Conservation (phyloP, 23 tunicate genomes). For the Botrylloides violaceus region DNA sequence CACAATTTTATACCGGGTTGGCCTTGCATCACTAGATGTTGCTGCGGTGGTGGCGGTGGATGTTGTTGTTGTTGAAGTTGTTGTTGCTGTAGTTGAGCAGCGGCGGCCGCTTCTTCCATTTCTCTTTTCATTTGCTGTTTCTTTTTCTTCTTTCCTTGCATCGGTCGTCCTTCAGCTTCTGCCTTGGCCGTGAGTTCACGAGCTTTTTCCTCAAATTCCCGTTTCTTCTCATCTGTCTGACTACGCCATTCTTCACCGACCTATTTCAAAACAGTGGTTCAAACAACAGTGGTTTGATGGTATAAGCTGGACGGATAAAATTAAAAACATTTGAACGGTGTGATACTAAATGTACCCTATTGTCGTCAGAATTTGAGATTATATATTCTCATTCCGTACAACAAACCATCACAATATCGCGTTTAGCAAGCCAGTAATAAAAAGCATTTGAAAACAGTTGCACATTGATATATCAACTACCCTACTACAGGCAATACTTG, state of each 20-base stretch:
- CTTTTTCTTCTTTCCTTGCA: constrained; percentile 59
- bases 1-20: not conserved
- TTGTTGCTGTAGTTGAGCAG: constrained; percentile 14
- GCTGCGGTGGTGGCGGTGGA: constrained; percentile 11
- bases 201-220: constrained; percentile 90
- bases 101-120: constrained; percentile 15
- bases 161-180: constrained; percentile 82
- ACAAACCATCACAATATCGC: too few relatives aligned
- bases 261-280: constrained; percentile 25
- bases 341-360: too few relatives aligned
- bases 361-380: too few relatives aligned
- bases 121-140: constrained; percentile 32
- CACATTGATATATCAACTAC: too few relatives aligned
- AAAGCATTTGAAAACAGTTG: too few relatives aligned
- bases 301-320: too few relatives aligned
- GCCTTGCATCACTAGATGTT: not conserved
- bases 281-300: too few relatives aligned
- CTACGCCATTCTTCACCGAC: constrained; percentile 97
- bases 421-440: too few relatives aligned
- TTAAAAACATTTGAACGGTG: too few relatives aligned
- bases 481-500: too few relatives aligned
- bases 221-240: constrained; percentile 74
- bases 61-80: constrained; percentile 17
- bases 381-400: too few relatives aligned
- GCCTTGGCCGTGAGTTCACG: constrained; percentile 65